Evolutionary conservation across 2,888 invertebrate species (phyloP).

Genomic region (Dynastes hyllus): DNA sequence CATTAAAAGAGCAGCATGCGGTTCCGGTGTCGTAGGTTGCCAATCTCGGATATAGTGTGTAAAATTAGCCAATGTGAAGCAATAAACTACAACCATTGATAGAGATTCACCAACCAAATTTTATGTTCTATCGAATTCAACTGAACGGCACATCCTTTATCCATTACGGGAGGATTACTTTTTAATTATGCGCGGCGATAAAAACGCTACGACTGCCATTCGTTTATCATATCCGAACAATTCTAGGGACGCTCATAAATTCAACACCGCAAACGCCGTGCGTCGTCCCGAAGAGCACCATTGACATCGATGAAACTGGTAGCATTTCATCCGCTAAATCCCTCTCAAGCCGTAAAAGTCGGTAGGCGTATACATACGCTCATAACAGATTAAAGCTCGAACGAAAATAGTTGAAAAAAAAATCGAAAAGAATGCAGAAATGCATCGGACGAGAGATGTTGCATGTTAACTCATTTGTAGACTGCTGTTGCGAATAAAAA

Average conservation of each 20-base stretch:
- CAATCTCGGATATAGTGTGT: no score
- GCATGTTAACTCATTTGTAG: neutral
- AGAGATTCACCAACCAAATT: no score
- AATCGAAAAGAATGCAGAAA: neutral
- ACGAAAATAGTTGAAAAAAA: neutral
- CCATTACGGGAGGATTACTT: conserved; percentile 1
- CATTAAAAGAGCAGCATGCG: no score
- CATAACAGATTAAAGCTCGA: conserved; percentile 19
- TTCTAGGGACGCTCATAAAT: conserved; percentile 11
- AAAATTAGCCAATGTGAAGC: no score
- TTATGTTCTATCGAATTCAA: neutral
- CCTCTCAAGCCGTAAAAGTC: conserved; percentile 11
- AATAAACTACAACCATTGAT: no score
- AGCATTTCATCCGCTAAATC: neutral
- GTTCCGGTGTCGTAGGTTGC: no score
- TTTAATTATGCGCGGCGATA: conserved; percentile 15
- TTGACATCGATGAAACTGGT: conserved; percentile 5
- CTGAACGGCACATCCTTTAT: neutral
- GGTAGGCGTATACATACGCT: neutral
- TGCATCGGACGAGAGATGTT: neutral
- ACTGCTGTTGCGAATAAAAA: neutral
- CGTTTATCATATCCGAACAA: conserved; percentile 18
- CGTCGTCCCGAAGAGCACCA: neutral
- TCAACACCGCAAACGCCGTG: neutral
- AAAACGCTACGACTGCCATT: neutral